Conservation (phyloP, 2,888 invertebrate genomes). For the Criorhina ranunculi region DNA sequence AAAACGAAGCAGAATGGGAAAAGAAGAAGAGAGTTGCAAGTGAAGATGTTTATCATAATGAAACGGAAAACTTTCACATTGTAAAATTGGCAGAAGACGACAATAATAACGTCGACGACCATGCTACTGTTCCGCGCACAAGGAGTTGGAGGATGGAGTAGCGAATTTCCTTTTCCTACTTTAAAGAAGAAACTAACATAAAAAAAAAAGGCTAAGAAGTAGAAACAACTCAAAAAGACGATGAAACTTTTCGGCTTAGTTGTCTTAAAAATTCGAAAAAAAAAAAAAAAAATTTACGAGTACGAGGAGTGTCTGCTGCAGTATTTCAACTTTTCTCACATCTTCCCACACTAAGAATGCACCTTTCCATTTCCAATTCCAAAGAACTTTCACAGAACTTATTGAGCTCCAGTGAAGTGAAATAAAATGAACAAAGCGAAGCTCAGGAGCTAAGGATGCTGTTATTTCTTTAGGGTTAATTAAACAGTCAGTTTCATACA, state of each 20-base stretch:
- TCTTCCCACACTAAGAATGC: slow-evolving; percentile 10
- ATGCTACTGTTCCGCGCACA: slow-evolving; percentile 16
- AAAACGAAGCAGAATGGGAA: too few species aligned
- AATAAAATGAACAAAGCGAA: slow-evolving; percentile 50
- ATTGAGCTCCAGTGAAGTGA: slow-evolving; percentile 63
- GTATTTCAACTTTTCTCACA: background rate
- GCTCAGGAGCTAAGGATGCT: slow-evolving; percentile 22
- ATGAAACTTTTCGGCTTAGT: slow-evolving; percentile 74
- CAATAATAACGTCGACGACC: slow-evolving; percentile 20
- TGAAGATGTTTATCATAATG: slow-evolving; percentile 76
- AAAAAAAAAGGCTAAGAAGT: slow-evolving; percentile 24
- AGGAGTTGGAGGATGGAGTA: background rate
- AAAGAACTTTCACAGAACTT: slow-evolving; percentile 50
- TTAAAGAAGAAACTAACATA: slow-evolving; percentile 14
- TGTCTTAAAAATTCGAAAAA: slow-evolving; percentile 66
- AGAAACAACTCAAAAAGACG: slow-evolving; percentile 60
- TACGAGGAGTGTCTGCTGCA: slow-evolving; percentile 51
- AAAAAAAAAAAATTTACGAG: slow-evolving; percentile 59
- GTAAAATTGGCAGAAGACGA: slow-evolving; percentile 73
- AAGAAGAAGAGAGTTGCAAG: slow-evolving; percentile 45
- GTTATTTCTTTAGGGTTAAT: slow-evolving; percentile 70
- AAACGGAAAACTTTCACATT: slow-evolving; percentile 76
- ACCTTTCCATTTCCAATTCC: background rate
- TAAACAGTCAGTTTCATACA: slow-evolving; percentile 60
- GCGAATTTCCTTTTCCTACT: slow-evolving; percentile 37